Evolutionary conservation across 2,113 vertebrate genomes (phyloP).

Genomic region (Pipra filicauda): DNA sequence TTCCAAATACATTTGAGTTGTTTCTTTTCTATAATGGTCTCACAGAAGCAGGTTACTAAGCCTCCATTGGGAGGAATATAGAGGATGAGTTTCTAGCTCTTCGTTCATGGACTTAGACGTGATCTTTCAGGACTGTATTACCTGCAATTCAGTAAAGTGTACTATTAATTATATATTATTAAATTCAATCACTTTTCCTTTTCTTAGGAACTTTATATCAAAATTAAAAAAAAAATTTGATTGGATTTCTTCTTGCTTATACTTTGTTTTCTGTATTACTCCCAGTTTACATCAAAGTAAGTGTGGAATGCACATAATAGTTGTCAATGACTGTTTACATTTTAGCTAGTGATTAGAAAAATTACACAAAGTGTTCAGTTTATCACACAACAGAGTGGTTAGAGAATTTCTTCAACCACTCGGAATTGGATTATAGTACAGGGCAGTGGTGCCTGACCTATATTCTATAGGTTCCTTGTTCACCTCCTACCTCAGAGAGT

Average conservation of each 20-base stretch:
- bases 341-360: neutral
- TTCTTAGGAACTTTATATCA: neutral
- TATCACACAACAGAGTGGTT: neutral
- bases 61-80: constrained; percentile 13
- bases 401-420: neutral
- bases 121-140: neutral
- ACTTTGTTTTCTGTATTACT: neutral
- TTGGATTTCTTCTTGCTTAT: neutral
- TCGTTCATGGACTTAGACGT: neutral
- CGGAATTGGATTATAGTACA: neutral
- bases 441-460: neutral
- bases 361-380: neutral
- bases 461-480: neutral
- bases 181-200: neutral
- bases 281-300: neutral
- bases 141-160: neutral
- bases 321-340: neutral
- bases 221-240: neutral
- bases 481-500: neutral
- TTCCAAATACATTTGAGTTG: constrained; percentile 31
- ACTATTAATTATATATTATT: neutral
- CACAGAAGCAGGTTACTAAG: constrained; percentile 38
- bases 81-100: neutral
- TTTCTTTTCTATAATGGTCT: constrained; percentile 13
- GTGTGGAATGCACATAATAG: neutral